Evolutionary conservation across 2,888 invertebrate genomes (phyloP), one percentile per base, ranked within the genome.

Genomic region (Eupithecia tripunctaria): DNA sequence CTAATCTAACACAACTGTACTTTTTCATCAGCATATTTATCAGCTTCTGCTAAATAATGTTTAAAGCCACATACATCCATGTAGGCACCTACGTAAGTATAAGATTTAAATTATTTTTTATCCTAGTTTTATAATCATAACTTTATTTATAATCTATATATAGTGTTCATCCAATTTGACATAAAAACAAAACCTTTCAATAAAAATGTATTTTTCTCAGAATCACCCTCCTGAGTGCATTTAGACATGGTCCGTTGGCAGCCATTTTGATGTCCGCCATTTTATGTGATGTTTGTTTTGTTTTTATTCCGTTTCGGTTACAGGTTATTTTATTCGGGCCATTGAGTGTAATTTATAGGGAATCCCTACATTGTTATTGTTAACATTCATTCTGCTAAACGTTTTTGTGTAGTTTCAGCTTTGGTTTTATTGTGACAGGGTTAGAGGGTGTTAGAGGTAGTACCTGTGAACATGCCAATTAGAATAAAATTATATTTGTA

Each of bases 261-360:
- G 38, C 29, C 56, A 56, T 56, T 56, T 56, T 56, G 56, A 56
- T 67, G 62, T 12, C n/a, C 65, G 29, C 29, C 59, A 66, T 43
- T 68, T 68, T 71, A 74, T 74, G 56, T 69, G 66, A 68, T 71
- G 68, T 69, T 67, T 69, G 66, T 71, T 70, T 65, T 65, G 71
- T 56, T 74, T 74, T 74, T 68, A 63, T 66, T 32, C 63, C 27
- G 67, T 62, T 73, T 67, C 36, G 29, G 36, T 68, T 68, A 69
- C 68, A 69, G 69, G 69, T 71, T 47, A 62, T 74, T 74, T 68
- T 68, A 62, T 68, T 62, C 60, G 51, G 65, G 21, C 51, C 65
- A 71, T 74, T 71, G 65, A 2, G 7, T 38, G 62, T 68, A 62
- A 71, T 70, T 70, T 73, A 73, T 70, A 43, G 63, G 36, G 56